These are phyloP conservation scores for Lymantria monacha DNA, from an alignment of 2,888 invertebrate species.

Conservation along the genomic window DNA sequence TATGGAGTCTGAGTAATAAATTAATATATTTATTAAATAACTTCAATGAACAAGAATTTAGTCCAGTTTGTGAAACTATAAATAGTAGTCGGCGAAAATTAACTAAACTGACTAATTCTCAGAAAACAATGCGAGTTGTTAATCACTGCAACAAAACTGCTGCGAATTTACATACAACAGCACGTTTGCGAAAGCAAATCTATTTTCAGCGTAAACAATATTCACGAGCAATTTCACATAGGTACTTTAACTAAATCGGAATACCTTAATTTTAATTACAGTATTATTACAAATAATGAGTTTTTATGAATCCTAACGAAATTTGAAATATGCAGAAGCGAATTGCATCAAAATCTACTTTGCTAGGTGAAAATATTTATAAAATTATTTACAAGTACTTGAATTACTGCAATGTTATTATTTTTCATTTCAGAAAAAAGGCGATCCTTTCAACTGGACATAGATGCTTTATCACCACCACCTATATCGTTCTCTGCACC, in stretches of 20 bases:
- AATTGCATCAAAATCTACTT: neutral
- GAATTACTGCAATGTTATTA: constrained; percentile 1
- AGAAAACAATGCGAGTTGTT: constrained; percentile 21
- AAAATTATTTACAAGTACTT: neutral
- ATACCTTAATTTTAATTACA: neutral
- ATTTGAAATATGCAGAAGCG: neutral
- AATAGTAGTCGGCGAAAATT: constrained; percentile 12
- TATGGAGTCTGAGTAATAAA: too few species aligned
- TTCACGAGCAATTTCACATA: constrained; percentile 3
- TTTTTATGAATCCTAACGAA: neutral
- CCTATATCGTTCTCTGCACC: constrained; percentile 92
- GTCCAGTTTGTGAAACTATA: neutral
- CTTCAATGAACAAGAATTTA: too few species aligned
- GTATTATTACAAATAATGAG: neutral
- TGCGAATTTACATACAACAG: constrained; percentile 35
- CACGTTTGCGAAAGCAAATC: constrained; percentile 31
- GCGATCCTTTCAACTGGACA: constrained; percentile 84
- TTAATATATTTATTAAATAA: too few species aligned
- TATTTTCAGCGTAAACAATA: constrained; percentile 23
- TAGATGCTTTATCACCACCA: constrained; percentile 87
- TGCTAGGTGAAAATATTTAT: neutral
- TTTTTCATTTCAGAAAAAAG: constrained; percentile 58
- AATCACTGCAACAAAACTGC: constrained; percentile 34
- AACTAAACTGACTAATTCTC: constrained; percentile 31
- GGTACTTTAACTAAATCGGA: neutral